phyloP scores from a whole-genome alignment of 2,797 vertebrate species.

The Gymnothorax reevesii region DNA sequence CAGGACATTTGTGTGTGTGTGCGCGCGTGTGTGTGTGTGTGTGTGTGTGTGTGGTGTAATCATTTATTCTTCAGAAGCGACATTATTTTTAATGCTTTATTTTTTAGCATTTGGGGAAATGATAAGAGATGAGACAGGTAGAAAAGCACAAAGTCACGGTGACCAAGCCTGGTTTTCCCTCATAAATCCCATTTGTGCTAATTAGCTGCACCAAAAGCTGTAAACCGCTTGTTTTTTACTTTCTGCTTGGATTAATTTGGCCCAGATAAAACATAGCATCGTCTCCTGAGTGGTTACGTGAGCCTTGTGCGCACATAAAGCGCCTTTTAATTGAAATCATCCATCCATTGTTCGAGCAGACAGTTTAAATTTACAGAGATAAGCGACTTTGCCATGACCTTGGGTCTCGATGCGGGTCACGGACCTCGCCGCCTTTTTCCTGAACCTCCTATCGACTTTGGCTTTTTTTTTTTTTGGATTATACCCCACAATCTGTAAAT shows the following conservation, averaged over 20 bases:
- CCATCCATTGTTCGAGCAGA: constrained; percentile 62
- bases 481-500: constrained; percentile 43
- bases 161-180: constrained; percentile 26
- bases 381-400: constrained; percentile 66
- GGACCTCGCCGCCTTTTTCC: constrained; percentile 46
- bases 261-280: constrained; percentile 39
- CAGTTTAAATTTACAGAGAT: constrained; percentile 73
- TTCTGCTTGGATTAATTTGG: constrained; percentile 19
- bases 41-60: not conserved
- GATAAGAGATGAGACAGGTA: no score
- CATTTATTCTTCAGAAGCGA: not conserved
- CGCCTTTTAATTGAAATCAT: constrained; percentile 68
- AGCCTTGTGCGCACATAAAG: constrained; percentile 37
- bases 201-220: constrained; percentile 31
- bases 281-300: constrained; percentile 48
- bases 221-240: constrained; percentile 13
- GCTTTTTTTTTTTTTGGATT: constrained; percentile 43
- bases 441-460: constrained; percentile 52
- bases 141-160: not conserved
- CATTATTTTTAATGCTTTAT: not conserved
- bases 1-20: no score
- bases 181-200: constrained; percentile 9
- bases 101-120: not conserved
- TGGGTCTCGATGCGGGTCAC: constrained; percentile 61
- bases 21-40: no score